Percentiles rank a stretch among this genome's conserved stretches.
Conservation (phyloP, 2,797 vertebrate genomes). For the Potorous gilbertii region DNA sequence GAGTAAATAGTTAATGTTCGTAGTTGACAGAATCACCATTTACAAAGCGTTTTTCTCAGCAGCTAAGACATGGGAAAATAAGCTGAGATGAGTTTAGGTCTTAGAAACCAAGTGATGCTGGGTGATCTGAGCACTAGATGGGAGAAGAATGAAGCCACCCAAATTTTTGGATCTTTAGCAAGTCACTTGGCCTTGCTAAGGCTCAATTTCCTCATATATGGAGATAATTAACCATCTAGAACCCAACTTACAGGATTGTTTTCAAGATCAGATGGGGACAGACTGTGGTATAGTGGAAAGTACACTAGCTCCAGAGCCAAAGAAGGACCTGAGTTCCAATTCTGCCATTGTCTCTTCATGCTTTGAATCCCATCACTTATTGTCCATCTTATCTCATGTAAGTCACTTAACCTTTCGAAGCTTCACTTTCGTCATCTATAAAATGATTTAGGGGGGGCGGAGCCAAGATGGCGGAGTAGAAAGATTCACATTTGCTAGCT, state of each 20-base stretch:
- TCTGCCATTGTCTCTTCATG: not conserved
- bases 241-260: not conserved
- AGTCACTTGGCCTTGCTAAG: not conserved
- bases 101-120: not conserved
- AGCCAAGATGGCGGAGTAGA: no score
- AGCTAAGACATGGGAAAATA: constrained; percentile 16
- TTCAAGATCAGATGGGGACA: not conserved
- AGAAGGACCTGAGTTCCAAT: not conserved
- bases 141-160: not conserved
- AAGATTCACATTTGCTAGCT: no score
- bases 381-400: not conserved
- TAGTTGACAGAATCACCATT: not conserved
- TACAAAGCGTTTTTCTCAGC: not conserved
- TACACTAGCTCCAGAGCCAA: not conserved
- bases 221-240: not conserved
- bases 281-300: not conserved
- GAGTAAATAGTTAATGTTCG: not conserved
- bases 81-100: not conserved
- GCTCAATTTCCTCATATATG: not conserved
- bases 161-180: not conserved
- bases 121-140: not conserved
- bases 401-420: not conserved
- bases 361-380: not conserved
- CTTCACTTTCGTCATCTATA: not conserved
- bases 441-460: no score